These are phyloP conservation scores for Hemicordylus capensis DNA, from an alignment of 2,113 vertebrate genomes.

Conservation along the genomic window DNA sequence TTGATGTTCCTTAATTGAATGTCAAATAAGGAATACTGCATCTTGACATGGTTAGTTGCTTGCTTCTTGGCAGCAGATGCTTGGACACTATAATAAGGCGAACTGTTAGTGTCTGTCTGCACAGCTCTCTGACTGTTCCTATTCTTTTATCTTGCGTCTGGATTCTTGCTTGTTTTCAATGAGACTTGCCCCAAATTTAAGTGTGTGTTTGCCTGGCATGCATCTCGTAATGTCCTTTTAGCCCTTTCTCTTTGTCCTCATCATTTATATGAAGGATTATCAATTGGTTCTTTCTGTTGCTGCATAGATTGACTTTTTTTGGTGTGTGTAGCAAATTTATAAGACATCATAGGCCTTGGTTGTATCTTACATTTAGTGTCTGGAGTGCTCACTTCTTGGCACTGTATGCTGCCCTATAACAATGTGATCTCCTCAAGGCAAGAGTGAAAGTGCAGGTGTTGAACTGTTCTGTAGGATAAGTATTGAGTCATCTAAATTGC, in stretches of 20 bases:
- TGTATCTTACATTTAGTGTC: slow-evolving; percentile 9
- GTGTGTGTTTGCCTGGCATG: slow-evolving; percentile 77
- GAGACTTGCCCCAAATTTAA: slow-evolving; percentile 49
- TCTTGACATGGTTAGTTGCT: slow-evolving; percentile 62
- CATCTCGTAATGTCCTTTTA: slow-evolving; percentile 49
- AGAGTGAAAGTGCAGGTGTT: background rate
- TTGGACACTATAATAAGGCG: slow-evolving; percentile 83
- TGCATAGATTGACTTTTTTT: slow-evolving; percentile 63
- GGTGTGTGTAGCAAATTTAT: slow-evolving; percentile 1
- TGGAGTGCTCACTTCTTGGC: slow-evolving; percentile 6
- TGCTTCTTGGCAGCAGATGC: slow-evolving; percentile 71
- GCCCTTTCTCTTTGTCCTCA: slow-evolving; percentile 56
- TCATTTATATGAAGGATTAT: slow-evolving; percentile 64
- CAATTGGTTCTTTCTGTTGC: slow-evolving; percentile 82
- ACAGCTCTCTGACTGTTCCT: slow-evolving; percentile 76
- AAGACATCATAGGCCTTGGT: background rate
- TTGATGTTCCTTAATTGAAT: slow-evolving; percentile 55
- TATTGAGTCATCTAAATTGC: background rate
- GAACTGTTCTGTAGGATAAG: background rate
- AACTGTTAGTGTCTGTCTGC: slow-evolving; percentile 69
- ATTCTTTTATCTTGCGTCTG: slow-evolving; percentile 60
- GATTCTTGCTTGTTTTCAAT: slow-evolving; percentile 69
- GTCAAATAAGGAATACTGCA: slow-evolving; percentile 75
- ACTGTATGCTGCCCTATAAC: background rate
- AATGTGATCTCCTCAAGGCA: background rate